Conservation (phyloP, 1,140 invertebrate genomes). For the Euura lappo region DNA sequence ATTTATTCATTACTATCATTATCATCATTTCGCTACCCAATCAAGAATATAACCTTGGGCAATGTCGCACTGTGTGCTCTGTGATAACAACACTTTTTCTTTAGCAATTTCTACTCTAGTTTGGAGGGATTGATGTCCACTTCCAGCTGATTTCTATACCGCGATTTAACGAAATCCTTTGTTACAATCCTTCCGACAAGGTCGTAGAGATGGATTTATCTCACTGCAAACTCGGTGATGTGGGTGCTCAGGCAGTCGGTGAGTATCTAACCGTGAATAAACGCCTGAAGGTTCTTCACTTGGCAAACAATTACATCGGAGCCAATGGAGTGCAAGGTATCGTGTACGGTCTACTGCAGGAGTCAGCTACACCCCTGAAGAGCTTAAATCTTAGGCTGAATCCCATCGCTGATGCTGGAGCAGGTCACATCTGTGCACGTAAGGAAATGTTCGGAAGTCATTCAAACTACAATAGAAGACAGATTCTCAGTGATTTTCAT, state of each 20-base stretch:
- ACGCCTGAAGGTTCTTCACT: conserved; percentile 32
- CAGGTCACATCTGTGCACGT: conserved; percentile 44
- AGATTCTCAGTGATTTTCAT: no score
- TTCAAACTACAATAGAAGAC: no score
- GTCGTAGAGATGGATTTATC: conserved; percentile 52
- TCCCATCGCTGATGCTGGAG: conserved; percentile 42
- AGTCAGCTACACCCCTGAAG: conserved; percentile 27
- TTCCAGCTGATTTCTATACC: not conserved
- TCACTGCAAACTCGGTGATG: conserved; percentile 49
- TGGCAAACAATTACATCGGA: conserved; percentile 53
- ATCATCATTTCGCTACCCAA: no score
- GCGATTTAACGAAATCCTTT: not conserved
- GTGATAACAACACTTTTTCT: no score
- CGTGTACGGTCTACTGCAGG: conserved; percentile 41
- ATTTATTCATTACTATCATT: no score
- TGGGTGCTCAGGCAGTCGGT: conserved; percentile 45
- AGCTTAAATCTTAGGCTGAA: conserved; percentile 49
- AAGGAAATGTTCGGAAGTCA: conserved; percentile 14
- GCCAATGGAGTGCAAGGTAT: conserved; percentile 42
- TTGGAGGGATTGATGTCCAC: not conserved
- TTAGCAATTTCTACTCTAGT: no score
- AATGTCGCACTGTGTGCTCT: no score
- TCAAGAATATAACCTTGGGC: no score
- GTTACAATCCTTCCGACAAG: conserved; percentile 28
- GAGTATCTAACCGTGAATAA: conserved; percentile 43